phyloP scores from a whole-genome alignment of 2,888 invertebrate genomes.

The Tenthredo distinguenda region DNA sequence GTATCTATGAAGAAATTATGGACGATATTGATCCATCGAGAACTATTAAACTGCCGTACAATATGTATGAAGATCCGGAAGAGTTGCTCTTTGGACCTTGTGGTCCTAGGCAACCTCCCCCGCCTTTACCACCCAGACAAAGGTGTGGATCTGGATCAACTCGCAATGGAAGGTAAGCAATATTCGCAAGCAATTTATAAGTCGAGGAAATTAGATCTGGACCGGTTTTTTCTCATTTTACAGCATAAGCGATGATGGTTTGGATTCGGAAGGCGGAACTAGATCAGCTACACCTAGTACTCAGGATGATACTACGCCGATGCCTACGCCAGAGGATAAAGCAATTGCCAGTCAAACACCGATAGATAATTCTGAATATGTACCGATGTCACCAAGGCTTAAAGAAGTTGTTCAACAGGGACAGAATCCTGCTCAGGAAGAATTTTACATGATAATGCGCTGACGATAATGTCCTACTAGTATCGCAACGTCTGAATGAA shows the following conservation, averaged over 20 bases:
- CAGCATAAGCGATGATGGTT: constrained; percentile 69
- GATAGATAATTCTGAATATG: constrained; percentile 71
- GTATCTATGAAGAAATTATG: constrained; percentile 86
- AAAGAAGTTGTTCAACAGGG: constrained; percentile 66
- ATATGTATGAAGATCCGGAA: constrained; percentile 77
- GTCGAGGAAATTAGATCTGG: not conserved
- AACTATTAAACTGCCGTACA: constrained; percentile 60
- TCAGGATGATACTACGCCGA: constrained; percentile 66
- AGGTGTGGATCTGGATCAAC: constrained; percentile 67
- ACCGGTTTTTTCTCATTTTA: constrained; percentile 13
- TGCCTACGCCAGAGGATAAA: constrained; percentile 63
- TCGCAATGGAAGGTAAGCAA: constrained; percentile 65
- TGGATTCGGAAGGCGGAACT: constrained; percentile 70
- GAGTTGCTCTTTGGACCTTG: constrained; percentile 71
- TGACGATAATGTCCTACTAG: constrained; percentile 25
- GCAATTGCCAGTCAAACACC: constrained; percentile 50
- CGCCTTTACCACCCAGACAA: constrained; percentile 79
- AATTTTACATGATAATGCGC: constrained; percentile 74
- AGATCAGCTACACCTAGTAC: constrained; percentile 69
- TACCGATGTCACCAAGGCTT: constrained; percentile 75
- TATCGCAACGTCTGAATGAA: not conserved
- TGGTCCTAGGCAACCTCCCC: constrained; percentile 71
- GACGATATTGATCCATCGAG: constrained; percentile 72
- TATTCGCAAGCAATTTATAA: not conserved
- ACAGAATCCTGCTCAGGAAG: constrained; percentile 65